Conservation (phyloP, 1,140 invertebrate genomes). For the Listronotus oregonensis region DNA sequence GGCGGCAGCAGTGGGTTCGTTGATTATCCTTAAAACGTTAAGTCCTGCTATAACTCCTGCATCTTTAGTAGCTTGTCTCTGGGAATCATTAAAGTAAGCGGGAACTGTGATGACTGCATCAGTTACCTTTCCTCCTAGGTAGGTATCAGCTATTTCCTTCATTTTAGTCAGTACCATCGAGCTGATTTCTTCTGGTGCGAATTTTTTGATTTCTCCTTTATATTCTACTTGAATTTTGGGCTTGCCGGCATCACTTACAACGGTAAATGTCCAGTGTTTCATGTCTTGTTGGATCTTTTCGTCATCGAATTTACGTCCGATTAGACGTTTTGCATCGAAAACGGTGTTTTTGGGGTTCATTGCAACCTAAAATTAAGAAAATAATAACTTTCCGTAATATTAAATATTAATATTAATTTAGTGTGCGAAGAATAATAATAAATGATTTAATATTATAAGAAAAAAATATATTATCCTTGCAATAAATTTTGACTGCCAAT, state of each 20-base stretch:
- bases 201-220: constrained; percentile 75
- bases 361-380: constrained; percentile 40
- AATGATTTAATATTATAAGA: no score
- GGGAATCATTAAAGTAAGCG: constrained; percentile 57
- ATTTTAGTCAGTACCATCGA: constrained; percentile 71
- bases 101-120: constrained; percentile 75
- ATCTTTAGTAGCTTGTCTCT: constrained; percentile 63
- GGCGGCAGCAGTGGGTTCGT: constrained; percentile 81
- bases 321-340: constrained; percentile 69
- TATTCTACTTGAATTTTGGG: constrained; percentile 79
- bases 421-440: no score
- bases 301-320: constrained; percentile 71
- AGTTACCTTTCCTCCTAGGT: constrained; percentile 58
- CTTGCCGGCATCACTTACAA: constrained; percentile 70
- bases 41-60: constrained; percentile 66
- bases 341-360: constrained; percentile 84
- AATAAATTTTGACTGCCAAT: no score
- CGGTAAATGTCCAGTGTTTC: constrained; percentile 81
- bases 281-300: constrained; percentile 74
- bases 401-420: no score
- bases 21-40: constrained; percentile 84
- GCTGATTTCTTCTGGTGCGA: constrained; percentile 85
- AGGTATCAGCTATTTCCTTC: constrained; percentile 66
- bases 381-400: background rate
- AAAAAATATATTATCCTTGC: no score